Evolutionary conservation across 2,888 invertebrate species (phyloP).

Genomic region (Drosophila niveifrons): DNA sequence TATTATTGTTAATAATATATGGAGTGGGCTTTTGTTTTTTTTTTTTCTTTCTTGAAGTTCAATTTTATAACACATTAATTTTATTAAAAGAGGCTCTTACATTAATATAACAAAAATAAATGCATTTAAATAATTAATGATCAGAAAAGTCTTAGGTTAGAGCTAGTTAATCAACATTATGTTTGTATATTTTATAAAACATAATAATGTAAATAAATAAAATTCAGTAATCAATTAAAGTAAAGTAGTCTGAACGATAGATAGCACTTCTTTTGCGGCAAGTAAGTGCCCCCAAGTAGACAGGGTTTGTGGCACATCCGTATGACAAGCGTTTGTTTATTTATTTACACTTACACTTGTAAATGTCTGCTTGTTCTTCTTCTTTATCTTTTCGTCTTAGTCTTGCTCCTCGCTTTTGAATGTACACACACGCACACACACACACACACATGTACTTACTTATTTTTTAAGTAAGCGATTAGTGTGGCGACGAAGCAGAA

Average conservation of each 20-base stretch:
- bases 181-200: too few species aligned
- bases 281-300: neutral
- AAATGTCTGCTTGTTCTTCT: constrained; percentile 17
- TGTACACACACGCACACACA: neutral
- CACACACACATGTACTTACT: constrained; percentile 17
- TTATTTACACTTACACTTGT: constrained; percentile 69
- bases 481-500: constrained; percentile 40
- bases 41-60: too few species aligned
- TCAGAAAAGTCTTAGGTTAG: too few species aligned
- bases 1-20: too few species aligned
- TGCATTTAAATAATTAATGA: too few species aligned
- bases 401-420: constrained; percentile 1
- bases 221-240: neutral
- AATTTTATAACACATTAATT: too few species aligned
- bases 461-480: constrained; percentile 75
- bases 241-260: neutral
- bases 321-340: constrained; percentile 50
- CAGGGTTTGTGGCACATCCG: constrained; percentile 32
- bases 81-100: too few species aligned
- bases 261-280: neutral
- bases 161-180: too few species aligned
- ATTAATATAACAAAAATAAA: too few species aligned
- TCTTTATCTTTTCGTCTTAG: neutral
- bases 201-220: neutral
- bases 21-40: too few species aligned